Base-by-base conservation (phyloP, 1,140 invertebrate genomes). In the Neelides sp. region DNA sequence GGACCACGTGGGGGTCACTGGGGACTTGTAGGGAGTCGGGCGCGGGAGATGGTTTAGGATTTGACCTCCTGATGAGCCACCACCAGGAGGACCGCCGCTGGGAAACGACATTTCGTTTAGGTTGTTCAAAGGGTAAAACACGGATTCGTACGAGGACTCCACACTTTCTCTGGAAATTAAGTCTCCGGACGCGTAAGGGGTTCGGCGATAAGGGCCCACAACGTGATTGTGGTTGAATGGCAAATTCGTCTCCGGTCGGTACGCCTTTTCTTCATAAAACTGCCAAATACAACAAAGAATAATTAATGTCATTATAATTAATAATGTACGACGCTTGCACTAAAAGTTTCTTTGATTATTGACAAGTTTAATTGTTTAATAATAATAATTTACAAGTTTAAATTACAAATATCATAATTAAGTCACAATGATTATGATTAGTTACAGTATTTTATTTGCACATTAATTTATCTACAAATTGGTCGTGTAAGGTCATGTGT, bases 191-290 rank as follows among this genome's bases (percentile, higher is more conserved):
- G 37, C 37, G 19, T 5, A 13, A 40, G 37, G 19, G 10, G 19
- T 40, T 15, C 23, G 42, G 19, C 27, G 44, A 20, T 30, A 44
- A 30, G 12, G 50, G 37, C 40, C 30, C 32, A 23, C 12, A 30
- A n/a, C 24, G 19, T 17, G 48, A 20, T 7, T 48, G 43, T 27
- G 20, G 41, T 34, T 46, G 37, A 3, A 71, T 50, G 79, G 71
- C 64, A 78, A 81, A 70, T 87, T 88, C 51, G 82, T 81, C 65
- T 85, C 79, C 23, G 85, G 84, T 64, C 85, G 84, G 65, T 90
- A 82, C 3, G 85, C 85, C 39, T 83, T 83, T 65, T 86, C 83
- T 45, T 82, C 78, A 66, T 87, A 90, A 69, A 85, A 86, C 85
- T 89, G 69, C 5, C 67, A 70, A 61, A 40, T 19, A 19, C 17